Percentiles rank a stretch among this genome's conserved stretches.
These are phyloP conservation scores for Rhopalosiphum padi DNA, from an alignment of 1,140 invertebrate genomes.

Conservation along the genomic window DNA sequence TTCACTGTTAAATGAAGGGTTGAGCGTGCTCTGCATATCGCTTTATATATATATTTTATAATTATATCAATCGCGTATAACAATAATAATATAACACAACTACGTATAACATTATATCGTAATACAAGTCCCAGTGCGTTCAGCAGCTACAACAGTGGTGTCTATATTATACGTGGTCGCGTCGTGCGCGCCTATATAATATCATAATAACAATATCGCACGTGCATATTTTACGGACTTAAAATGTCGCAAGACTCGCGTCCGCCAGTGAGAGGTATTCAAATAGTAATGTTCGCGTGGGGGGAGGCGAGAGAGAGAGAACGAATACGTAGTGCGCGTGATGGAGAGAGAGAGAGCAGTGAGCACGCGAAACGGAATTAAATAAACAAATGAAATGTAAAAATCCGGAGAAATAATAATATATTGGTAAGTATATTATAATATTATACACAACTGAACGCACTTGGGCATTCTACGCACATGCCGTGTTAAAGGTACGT, in stretches of 20 bases:
- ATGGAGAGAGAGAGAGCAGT: too few species aligned
- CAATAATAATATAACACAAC: background rate
- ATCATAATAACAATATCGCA: background rate
- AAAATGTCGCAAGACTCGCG: background rate
- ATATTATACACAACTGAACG: background rate
- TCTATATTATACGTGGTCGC: background rate
- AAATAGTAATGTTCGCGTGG: background rate
- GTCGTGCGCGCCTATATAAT: background rate
- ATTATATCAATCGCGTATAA: background rate
- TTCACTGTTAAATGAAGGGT: too few species aligned
- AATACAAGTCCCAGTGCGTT: background rate
- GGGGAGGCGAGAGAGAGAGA: too few species aligned
- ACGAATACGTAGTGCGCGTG: background rate
- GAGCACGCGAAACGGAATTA: background rate
- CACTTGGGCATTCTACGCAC: background rate
- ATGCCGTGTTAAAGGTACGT: background rate
- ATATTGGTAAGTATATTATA: background rate
- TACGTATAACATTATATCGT: background rate
- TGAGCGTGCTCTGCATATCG: too few species aligned
- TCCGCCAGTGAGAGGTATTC: background rate
- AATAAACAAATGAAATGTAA: background rate
- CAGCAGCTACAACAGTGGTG: background rate
- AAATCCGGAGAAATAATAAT: background rate
- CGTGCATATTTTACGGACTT: background rate
- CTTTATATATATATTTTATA: too few species aligned